A percentile compares a stretch with the other conserved stretches of the same genome.
These are phyloP conservation scores for Molossus alvarezi DNA, from an alignment of 2,797 vertebrate species.

Conservation along the genomic window DNA sequence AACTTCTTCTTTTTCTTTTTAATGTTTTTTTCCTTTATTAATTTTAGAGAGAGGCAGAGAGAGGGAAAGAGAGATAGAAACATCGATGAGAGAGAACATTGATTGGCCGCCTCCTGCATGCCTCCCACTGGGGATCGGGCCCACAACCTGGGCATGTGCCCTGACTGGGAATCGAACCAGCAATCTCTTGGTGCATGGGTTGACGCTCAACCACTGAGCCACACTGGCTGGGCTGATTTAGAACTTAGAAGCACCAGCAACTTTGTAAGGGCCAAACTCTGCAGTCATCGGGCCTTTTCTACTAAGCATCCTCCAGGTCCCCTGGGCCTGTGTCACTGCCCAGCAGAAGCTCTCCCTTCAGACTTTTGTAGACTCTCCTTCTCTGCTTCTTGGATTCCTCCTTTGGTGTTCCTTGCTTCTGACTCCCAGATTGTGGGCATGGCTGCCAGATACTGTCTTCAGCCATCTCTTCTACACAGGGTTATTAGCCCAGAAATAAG, in stretches of 20 bases:
- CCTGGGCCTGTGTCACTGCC: neutral
- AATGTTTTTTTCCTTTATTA: too few relatives aligned
- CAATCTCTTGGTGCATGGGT: too few relatives aligned
- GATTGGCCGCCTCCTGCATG: too few relatives aligned
- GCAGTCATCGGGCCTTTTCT: neutral
- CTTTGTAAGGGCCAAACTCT: neutral
- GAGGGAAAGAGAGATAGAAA: too few relatives aligned
- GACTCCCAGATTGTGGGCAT: neutral
- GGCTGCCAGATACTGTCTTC: neutral
- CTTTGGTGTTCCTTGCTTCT: slow-evolving; percentile 27
- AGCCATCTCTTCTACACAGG: neutral
- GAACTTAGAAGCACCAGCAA: neutral
- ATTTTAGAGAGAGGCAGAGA: too few relatives aligned
- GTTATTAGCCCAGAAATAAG: slow-evolving; percentile 25
- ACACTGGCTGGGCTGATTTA: neutral
- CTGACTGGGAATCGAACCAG: too few relatives aligned
- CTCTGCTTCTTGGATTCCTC: neutral
- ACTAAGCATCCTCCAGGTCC: neutral
- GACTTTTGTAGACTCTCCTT: neutral
- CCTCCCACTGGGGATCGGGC: too few relatives aligned
- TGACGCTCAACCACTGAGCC: too few relatives aligned
- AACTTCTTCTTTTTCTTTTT: neutral
- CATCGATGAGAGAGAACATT: too few relatives aligned
- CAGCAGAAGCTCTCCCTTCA: neutral
- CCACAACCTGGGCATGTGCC: too few relatives aligned